phyloP scores from a whole-genome alignment of 2,113 vertebrate genomes.

The Myotis yumanensis region DNA sequence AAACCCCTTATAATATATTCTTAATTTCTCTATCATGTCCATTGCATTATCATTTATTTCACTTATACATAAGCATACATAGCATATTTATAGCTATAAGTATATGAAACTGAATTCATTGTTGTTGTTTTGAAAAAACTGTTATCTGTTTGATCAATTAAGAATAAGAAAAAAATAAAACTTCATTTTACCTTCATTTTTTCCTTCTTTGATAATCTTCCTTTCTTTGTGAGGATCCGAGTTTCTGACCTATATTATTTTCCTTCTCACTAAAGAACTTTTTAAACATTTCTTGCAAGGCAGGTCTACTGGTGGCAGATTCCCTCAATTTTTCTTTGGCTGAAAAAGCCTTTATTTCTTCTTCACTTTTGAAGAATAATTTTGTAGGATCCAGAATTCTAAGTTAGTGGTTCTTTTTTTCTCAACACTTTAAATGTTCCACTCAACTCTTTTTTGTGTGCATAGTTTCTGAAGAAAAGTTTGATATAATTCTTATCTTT shows the following conservation, averaged over 20 bases:
- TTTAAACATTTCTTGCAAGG: slow-evolving; percentile 2
- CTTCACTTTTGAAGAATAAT: not conserved
- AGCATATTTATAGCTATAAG: not conserved
- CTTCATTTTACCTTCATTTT: not conserved
- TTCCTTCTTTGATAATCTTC: not conserved
- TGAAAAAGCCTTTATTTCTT: not conserved
- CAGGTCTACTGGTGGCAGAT: not conserved
- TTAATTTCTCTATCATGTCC: not conserved
- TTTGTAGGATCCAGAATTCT: slow-evolving; percentile 30
- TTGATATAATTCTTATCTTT: not conserved
- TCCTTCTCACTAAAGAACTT: not conserved
- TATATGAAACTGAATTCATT: not conserved
- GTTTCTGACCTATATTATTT: slow-evolving; percentile 18
- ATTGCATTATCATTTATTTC: not conserved
- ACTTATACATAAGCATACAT: not conserved
- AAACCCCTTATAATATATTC: not conserved
- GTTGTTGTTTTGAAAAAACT: not conserved
- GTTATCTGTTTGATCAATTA: not conserved
- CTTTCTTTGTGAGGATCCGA: not conserved
- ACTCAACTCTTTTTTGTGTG: not conserved
- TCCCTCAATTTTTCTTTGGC: not conserved
- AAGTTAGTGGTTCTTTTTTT: not conserved
- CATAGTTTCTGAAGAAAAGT: slow-evolving; percentile 30
- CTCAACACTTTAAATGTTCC: not conserved
- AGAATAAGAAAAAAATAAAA: not conserved